Evolutionary conservation across 2,888 invertebrate species (phyloP).

Genomic region (Gastracanthus pulcherrimus): DNA sequence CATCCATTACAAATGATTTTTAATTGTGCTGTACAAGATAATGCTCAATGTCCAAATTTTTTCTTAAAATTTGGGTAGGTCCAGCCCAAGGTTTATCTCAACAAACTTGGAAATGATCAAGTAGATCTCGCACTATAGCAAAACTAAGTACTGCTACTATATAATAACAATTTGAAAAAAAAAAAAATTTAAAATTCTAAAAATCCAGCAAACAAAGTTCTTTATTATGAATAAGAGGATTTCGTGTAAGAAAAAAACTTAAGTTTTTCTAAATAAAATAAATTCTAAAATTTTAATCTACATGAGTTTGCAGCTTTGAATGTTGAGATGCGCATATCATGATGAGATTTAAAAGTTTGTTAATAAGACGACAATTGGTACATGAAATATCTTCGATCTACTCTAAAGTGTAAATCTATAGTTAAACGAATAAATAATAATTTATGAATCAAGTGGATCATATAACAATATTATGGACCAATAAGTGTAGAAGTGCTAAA

Average conservation of each 20-base stretch:
- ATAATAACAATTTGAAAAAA: constrained; percentile 58
- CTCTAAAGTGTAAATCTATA: constrained; percentile 54
- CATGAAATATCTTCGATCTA: constrained; percentile 42
- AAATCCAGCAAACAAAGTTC: constrained; percentile 35
- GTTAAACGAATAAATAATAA: constrained; percentile 56
- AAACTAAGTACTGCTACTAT: constrained; percentile 58
- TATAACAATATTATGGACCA: constrained; percentile 56
- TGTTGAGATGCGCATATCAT: constrained; percentile 31
- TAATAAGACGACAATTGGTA: constrained; percentile 43
- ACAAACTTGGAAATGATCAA: constrained; percentile 55
- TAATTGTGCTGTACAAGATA: constrained; percentile 70
- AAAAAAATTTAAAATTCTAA: constrained; percentile 50
- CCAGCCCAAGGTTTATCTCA: constrained; percentile 68
- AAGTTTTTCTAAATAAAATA: constrained; percentile 49
- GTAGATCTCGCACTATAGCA: constrained; percentile 45
- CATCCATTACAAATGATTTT: constrained; percentile 72
- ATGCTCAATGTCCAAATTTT: constrained; percentile 69
- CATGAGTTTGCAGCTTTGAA: constrained; percentile 46
- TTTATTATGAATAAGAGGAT: constrained; percentile 16
- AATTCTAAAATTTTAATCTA: constrained; percentile 49
- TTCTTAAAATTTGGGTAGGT: constrained; percentile 71
- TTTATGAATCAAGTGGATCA: constrained; percentile 53
- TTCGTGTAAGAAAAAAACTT: constrained; percentile 31
- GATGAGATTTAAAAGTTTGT: constrained; percentile 52
- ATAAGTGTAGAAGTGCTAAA: constrained; percentile 50